These are phyloP conservation scores for Camponotus fellah DNA, from an alignment of 2,888 invertebrate species.

Conservation along the genomic window DNA sequence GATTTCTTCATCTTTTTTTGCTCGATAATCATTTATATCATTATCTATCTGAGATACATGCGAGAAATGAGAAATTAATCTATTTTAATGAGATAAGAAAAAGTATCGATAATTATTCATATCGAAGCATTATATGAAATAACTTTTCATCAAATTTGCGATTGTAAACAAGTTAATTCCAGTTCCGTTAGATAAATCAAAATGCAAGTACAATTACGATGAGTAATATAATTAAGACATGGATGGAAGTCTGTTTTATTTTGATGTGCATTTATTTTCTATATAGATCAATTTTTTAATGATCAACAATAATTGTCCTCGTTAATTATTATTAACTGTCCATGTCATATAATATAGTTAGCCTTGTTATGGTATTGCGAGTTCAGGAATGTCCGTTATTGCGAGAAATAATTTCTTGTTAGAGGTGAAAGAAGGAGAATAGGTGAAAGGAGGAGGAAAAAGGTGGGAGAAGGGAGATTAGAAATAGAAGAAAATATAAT, in stretches of 20 bases:
- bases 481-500: constrained; percentile 8
- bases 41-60: neutral
- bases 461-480: constrained; percentile 13
- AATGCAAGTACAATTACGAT: neutral
- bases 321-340: neutral
- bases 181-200: neutral
- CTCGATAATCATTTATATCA: neutral
- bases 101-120: constrained; percentile 2
- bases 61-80: neutral
- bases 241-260: neutral
- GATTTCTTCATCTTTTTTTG: neutral
- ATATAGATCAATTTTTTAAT: neutral
- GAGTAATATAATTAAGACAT: constrained; percentile 5
- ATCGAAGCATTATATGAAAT: neutral
- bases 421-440: constrained; percentile 14
- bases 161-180: neutral
- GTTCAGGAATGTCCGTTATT: constrained; percentile 14
- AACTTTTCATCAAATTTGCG: neutral
- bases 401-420: constrained; percentile 27
- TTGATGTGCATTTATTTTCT: neutral
- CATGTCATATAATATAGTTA: neutral
- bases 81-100: constrained; percentile 13
- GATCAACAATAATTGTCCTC: neutral
- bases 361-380: neutral
- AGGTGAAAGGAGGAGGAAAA: constrained; percentile 5